A percentile compares a stretch with the other conserved stretches of the same genome.
Conservation (phyloP, 1,140 invertebrate species). For the Lordiphosa collinella region DNA sequence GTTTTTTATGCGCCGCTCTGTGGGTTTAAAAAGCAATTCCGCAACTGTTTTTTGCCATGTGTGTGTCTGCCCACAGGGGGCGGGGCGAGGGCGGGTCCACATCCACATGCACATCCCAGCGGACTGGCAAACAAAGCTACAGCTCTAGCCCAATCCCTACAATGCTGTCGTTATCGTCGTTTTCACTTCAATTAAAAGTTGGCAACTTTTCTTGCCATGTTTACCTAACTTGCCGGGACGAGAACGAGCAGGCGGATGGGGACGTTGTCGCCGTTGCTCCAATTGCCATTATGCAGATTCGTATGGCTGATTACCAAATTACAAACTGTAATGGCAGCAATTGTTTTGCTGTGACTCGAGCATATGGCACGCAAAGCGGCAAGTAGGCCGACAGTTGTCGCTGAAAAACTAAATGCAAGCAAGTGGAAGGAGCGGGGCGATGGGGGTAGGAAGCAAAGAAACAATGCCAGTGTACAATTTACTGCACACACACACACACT, state of each 20-base stretch:
- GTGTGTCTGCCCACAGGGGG: neutral
- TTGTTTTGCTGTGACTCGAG: slow-evolving; percentile 52
- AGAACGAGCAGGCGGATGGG: slow-evolving; percentile 3
- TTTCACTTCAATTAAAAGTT: slow-evolving; percentile 79
- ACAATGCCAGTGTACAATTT: slow-evolving; percentile 46
- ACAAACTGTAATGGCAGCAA: slow-evolving; percentile 76
- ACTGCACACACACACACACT: slow-evolving; percentile 21
- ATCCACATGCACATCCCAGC: slow-evolving; percentile 47
- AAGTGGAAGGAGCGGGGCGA: neutral
- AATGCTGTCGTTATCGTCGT: slow-evolving; percentile 79
- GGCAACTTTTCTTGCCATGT: slow-evolving; percentile 75
- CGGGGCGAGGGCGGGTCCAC: neutral
- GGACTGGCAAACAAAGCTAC: slow-evolving; percentile 57
- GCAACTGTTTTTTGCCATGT: slow-evolving; percentile 70
- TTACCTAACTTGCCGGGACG: slow-evolving; percentile 56
- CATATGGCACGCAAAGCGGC: slow-evolving; percentile 53
- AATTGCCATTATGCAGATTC: slow-evolving; percentile 76
- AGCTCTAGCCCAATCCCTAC: slow-evolving; percentile 50
- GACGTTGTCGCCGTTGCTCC: slow-evolving; percentile 28
- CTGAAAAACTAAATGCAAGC: slow-evolving; percentile 40
- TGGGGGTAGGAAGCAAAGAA: neutral
- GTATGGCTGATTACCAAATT: slow-evolving; percentile 75
- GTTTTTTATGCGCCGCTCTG: slow-evolving; percentile 65
- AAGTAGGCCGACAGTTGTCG: slow-evolving; percentile 72
- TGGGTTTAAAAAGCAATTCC: slow-evolving; percentile 76